Evolutionary conservation across 2,888 invertebrate species (phyloP), one percentile per base, ranked within the genome.

Genomic region (Microplitis deprimator): DNA sequence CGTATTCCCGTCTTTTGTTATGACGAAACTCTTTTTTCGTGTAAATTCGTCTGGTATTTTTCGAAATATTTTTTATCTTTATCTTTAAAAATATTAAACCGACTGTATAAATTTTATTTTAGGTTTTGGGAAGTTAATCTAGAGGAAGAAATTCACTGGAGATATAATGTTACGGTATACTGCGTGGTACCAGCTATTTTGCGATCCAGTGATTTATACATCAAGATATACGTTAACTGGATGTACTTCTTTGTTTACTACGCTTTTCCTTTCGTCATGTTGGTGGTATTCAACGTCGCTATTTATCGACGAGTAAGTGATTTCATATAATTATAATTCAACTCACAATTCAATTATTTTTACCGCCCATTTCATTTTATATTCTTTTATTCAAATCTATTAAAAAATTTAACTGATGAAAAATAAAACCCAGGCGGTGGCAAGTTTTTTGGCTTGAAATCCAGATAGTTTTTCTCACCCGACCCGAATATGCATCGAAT

Each of bases 191-290:
- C 95, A 8, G 93, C 96, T 74, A 89, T 91, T 17, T 89, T 96
- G 81, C 93, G 97, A 80, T 92, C 92, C 79, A 93, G 96, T 88
- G 91, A 92, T 38, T 90, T 93, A 0, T 98, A 98, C 91, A 94
- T 95, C 78, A 93, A 94, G 61, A 92, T 98, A 64, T 99, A 98
- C 91, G 96, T 97, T 81, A 95, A 97, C 88, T 98, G 98, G 96
- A 92, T 97, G 91, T 98, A 98, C 90, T 93, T 98, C 85, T 92
- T 98, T 81, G 95, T 98, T 85, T 96, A 98, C 93, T 98, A 98
- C 90, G 93, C 97, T 84, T 93, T 98, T 84, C 99, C 99, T 3
- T 97, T 99, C 90, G 92, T 94, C 75, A 94, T 95, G 80, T 92
- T 98, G 83, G 96, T 97, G 68, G 94, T 96, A 79, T 93, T 98